Base-by-base conservation (phyloP, 2,888 invertebrate genomes). In the Carpatolechia fugitivella region DNA sequence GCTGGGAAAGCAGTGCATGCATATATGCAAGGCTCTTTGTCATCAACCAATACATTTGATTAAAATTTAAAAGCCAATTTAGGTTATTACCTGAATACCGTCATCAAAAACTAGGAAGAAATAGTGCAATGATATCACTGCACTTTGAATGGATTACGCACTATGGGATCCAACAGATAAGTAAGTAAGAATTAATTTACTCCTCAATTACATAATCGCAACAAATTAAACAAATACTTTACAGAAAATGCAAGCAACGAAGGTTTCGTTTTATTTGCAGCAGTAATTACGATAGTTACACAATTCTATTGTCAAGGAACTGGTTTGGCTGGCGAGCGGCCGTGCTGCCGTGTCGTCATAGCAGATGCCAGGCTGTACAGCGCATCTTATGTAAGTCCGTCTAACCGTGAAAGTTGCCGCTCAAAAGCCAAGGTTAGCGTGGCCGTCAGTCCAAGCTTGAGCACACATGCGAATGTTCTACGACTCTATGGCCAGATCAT, bases 391-490 rank as follows among this genome's bases (percentile, higher is more conserved):
- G 83, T 87, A 88, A 86, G 44, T 24, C 85, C 81, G 85, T 84
- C 88, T 88, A 89, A 90, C 89, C 90, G 89, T 90, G 90, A 90
- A 90, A 90, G 90, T 89, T 82, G 78, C 83, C 85, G 82, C 83
- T 88, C 87, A 88, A 89, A 88, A 88, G 87, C 89, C 90, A 90
- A 90, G 90, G 90, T 89, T 87, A 87, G 70, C 79, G 72, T 73
- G 85, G 81, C 88, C 85, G 80, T 85, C 79, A 74, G 76, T 71
- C 75, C 74, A 72, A 76, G 1, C 61, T 74, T 69, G 68, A 64
- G 65, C 72, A 76, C 81, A 80, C 79, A 85, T 82, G 86, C 86
- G 79, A 85, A 83, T 78, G 79, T 76, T 81, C 18, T 24, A 24
- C 40, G 10, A 18, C 18, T 41, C 81, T 78, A 81, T 73, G 76